Evolutionary conservation across 1,140 invertebrate genomes (phyloP).

Genomic region (Trichomalopsis sarcophagae): DNA sequence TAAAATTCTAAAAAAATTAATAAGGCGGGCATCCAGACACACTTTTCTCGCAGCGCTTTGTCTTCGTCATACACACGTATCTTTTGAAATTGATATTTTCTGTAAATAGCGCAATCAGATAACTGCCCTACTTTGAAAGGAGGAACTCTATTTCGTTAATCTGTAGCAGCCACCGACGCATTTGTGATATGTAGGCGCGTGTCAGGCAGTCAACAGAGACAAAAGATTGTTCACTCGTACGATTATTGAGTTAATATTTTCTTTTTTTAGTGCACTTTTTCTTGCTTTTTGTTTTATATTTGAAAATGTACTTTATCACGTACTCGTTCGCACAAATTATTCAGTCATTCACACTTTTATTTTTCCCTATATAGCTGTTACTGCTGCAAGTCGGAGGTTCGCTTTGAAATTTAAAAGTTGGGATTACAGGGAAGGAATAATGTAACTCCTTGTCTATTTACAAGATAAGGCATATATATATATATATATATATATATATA

Average conservation of each 20-base stretch:
- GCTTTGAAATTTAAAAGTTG: constrained; percentile 16
- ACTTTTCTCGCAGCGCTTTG: neutral
- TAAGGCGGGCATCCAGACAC: neutral
- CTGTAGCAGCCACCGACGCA: constrained; percentile 24
- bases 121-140: constrained; percentile 18
- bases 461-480: constrained; percentile 45
- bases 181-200: constrained; percentile 49
- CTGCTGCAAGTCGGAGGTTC: constrained; percentile 31
- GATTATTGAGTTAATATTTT: neutral
- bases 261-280: constrained; percentile 5
- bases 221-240: neutral
- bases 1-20: constrained; percentile 38
- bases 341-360: constrained; percentile 1
- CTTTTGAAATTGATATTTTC: neutral
- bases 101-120: constrained; percentile 16
- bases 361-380: neutral
- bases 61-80: constrained; percentile 6
- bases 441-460: constrained; percentile 48
- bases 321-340: neutral
- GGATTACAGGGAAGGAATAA: neutral
- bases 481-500: too few relatives aligned
- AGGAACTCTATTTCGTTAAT: constrained; percentile 49
- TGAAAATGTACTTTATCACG: constrained; percentile 45
- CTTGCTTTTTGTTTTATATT: constrained; percentile 21
- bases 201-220: constrained; percentile 39